Evolutionary conservation across 1,140 invertebrate genomes (phyloP).

Genomic region (Lordiphosa stackelbergi): DNA sequence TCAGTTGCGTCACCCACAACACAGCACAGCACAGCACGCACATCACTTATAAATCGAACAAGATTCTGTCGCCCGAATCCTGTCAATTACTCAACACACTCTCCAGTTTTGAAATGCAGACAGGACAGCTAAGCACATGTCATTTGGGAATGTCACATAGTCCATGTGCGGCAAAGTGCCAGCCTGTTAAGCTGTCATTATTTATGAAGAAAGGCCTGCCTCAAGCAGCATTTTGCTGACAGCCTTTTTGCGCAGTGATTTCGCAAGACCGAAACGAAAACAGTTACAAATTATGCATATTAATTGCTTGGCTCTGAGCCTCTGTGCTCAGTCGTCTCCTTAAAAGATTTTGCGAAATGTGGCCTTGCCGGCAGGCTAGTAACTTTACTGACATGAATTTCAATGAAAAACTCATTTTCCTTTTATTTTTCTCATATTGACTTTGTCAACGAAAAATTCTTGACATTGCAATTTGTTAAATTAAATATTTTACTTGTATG

Average conservation of each 20-base stretch:
- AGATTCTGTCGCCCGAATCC: constrained; percentile 25
- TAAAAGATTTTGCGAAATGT: constrained; percentile 4
- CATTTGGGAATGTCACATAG: constrained; percentile 39
- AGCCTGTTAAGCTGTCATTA: constrained; percentile 53
- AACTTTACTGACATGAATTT: constrained; percentile 27
- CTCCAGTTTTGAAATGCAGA: constrained; percentile 4
- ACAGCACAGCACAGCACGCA: no score
- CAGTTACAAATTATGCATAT: constrained; percentile 67
- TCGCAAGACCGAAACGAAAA: constrained; percentile 36
- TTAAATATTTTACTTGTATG: constrained; percentile 25
- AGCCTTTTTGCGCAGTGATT: constrained; percentile 49
- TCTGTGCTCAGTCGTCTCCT: constrained; percentile 3
- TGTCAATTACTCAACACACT: constrained; percentile 59
- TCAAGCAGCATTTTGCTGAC: constrained; percentile 51
- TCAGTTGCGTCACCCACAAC: constrained; percentile 10
- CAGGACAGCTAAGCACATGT: constrained; percentile 54
- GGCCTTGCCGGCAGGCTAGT: constrained; percentile 11
- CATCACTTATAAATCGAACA: constrained; percentile 38
- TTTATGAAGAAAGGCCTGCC: constrained; percentile 46
- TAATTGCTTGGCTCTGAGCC: constrained; percentile 40
- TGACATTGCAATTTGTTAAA: constrained; percentile 42
- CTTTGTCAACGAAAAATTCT: constrained; percentile 34
- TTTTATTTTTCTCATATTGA: constrained; percentile 15
- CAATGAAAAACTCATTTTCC: constrained; percentile 25
- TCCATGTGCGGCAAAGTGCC: constrained; percentile 21